A percentile compares a stretch with the other conserved stretches of the same genome.
Evolutionary conservation across 2,113 vertebrate genomes (phyloP).

Genomic region (Myotis brandtii): DNA sequence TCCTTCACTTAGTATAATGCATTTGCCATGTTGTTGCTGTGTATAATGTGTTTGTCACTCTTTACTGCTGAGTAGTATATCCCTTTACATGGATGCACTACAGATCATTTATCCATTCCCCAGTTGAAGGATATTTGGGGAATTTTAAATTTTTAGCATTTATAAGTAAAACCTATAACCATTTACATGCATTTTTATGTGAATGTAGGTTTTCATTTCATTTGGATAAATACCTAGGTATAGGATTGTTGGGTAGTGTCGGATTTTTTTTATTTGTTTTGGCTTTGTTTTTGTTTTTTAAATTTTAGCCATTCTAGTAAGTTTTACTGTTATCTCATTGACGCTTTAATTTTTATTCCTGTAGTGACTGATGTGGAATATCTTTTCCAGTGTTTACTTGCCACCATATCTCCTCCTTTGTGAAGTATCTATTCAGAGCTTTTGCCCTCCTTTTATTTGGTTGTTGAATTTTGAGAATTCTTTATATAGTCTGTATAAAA

Average conservation of each 20-base stretch:
- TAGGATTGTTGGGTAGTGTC: neutral
- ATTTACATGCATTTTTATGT: neutral
- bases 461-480: constrained; percentile 31
- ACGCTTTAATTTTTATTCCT: neutral
- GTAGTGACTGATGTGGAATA: neutral
- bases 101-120: neutral
- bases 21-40: neutral
- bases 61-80: neutral
- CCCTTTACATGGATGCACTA: neutral
- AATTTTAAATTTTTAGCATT: neutral
- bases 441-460: neutral
- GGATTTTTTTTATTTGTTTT: neutral
- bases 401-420: neutral
- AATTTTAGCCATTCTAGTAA: neutral
- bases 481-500: constrained; percentile 1
- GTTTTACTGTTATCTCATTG: neutral
- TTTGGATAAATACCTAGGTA: neutral
- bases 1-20: neutral
- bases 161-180: neutral
- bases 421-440: neutral
- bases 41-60: neutral
- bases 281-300: neutral
- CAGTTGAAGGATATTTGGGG: neutral
- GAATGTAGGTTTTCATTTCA: neutral
- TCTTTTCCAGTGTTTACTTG: neutral